phyloP scores from a whole-genome alignment of 2,888 invertebrate species.

The Julus scanicus region DNA sequence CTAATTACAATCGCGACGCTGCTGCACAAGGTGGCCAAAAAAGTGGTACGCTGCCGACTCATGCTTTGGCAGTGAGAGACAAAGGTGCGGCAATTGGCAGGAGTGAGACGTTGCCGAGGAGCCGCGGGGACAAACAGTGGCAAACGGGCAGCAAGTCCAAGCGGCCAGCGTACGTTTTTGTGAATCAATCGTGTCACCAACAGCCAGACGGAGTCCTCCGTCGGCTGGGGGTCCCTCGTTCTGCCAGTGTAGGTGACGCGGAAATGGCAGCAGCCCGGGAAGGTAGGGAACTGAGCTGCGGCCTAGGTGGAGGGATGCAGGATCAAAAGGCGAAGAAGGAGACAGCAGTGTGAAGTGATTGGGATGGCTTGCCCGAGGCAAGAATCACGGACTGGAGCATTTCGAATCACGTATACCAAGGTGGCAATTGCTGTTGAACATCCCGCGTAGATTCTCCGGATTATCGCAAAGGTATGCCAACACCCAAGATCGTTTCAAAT shows the following conservation, averaged over 20 bases:
- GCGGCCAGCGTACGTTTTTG: conserved; percentile 53
- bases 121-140: conserved; percentile 51
- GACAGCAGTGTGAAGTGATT: conserved; percentile 50
- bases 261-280: not conserved
- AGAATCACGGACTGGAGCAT: not conserved
- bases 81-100: not conserved
- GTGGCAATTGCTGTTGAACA: not conserved
- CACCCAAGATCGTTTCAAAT: not conserved
- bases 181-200: conserved; percentile 51
- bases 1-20: not conserved
- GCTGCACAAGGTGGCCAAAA: too few relatives aligned
- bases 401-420: not conserved
- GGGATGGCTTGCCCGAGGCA: not conserved
- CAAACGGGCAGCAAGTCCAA: not conserved
- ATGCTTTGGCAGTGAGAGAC: not conserved
- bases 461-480: not conserved
- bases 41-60: not conserved
- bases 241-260: conserved; percentile 51
- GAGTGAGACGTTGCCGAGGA: conserved; percentile 51
- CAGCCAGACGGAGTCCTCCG: not conserved
- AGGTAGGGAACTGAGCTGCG: not conserved
- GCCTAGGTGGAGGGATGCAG: not conserved
- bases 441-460: not conserved
- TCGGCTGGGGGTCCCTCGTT: not conserved
- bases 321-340: conserved; percentile 53